These are phyloP conservation scores for Graphium colonna DNA, from an alignment of 2,888 invertebrate species.

Conservation along the genomic window DNA sequence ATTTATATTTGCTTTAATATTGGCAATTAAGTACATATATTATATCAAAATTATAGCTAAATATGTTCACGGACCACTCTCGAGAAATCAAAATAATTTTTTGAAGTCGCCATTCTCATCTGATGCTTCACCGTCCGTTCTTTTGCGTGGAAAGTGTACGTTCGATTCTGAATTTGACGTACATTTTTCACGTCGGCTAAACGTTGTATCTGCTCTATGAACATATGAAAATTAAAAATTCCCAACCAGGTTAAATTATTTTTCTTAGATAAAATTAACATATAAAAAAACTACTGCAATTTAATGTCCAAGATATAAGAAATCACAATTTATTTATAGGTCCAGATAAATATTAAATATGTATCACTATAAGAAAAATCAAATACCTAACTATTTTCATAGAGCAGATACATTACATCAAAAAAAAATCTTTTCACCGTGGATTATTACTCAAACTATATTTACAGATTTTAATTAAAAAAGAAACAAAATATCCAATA, in stretches of 20 bases:
- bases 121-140: slow-evolving; percentile 54
- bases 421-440: neutral
- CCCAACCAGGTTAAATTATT: too few relatives aligned
- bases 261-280: too few relatives aligned
- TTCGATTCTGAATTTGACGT: slow-evolving; percentile 15
- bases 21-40: slow-evolving; percentile 15
- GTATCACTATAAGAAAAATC: too few relatives aligned
- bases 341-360: too few relatives aligned
- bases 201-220: neutral
- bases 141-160: slow-evolving; percentile 28
- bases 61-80: slow-evolving; percentile 36
- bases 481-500: slow-evolving; percentile 2
- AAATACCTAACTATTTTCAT: neutral
- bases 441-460: slow-evolving; percentile 10
- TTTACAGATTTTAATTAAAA: slow-evolving; percentile 11
- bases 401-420: neutral
- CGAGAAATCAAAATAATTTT: neutral
- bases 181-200: neutral
- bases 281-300: too few relatives aligned
- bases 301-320: too few relatives aligned
- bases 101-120: slow-evolving; percentile 24
- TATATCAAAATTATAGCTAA: slow-evolving; percentile 31
- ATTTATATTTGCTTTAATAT: slow-evolving; percentile 32
- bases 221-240: too few relatives aligned
- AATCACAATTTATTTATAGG: too few relatives aligned